phyloP scores from a whole-genome alignment of 2,888 invertebrate genomes.

The Pollenia angustigena region DNA sequence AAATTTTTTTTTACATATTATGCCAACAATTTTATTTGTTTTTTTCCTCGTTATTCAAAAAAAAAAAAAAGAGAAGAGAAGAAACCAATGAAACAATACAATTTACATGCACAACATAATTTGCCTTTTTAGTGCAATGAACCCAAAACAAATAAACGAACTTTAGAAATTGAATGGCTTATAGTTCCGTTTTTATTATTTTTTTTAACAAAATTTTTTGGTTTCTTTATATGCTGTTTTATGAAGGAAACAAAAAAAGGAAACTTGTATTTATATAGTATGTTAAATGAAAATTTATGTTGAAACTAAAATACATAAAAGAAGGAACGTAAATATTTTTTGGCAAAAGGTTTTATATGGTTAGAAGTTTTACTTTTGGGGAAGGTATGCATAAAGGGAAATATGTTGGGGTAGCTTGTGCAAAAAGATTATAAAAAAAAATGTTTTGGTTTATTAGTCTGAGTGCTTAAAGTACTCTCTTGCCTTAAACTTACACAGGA shows the following conservation, averaged over 20 bases:
- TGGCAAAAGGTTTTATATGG: constrained; percentile 58
- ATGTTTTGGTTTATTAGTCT: too few relatives aligned
- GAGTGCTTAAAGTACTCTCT: too few relatives aligned
- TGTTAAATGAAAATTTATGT: constrained; percentile 64
- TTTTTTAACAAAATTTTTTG: constrained; percentile 4
- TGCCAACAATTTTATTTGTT: constrained; percentile 55
- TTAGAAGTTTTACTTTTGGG: neutral
- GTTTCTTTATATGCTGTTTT: constrained; percentile 31
- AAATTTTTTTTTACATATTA: constrained; percentile 41
- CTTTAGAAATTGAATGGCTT: constrained; percentile 66
- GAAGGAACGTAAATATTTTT: constrained; percentile 35
- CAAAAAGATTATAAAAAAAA: too few relatives aligned
- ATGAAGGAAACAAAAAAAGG: neutral
- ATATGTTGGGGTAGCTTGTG: neutral
- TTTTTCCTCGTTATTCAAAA: constrained; percentile 19
- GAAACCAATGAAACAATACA: constrained; percentile 67
- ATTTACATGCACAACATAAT: constrained; percentile 72
- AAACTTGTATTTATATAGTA: constrained; percentile 38
- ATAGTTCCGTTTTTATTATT: constrained; percentile 23
- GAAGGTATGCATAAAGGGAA: neutral
- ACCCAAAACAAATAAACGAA: constrained; percentile 69
- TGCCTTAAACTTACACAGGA: too few relatives aligned
- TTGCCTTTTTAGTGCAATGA: constrained; percentile 72
- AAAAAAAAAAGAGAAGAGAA: neutral
- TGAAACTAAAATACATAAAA: constrained; percentile 51